Evolutionary conservation across 2,113 vertebrate genomes (phyloP).

Genomic region (Sinocyclocheilus grahami): DNA sequence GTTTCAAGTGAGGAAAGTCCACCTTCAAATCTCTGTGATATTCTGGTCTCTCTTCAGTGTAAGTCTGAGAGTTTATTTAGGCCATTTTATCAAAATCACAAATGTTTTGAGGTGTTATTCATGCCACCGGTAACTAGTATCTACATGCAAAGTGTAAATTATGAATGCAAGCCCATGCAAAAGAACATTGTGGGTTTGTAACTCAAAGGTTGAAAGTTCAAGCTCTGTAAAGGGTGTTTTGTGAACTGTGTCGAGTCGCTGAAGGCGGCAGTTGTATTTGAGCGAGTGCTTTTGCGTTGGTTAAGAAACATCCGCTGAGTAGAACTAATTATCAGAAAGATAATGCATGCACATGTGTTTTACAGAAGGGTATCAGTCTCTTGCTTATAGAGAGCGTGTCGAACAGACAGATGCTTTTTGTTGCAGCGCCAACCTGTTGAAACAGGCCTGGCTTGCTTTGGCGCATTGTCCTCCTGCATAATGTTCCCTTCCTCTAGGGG

Average conservation of each 20-base stretch:
- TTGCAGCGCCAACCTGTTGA: slow-evolving; percentile 70
- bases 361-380: slow-evolving; percentile 17
- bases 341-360: slow-evolving; percentile 15
- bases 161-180: not conserved
- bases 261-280: not conserved
- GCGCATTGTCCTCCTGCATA: slow-evolving; percentile 68
- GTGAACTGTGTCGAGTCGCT: not conserved
- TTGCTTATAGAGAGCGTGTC: slow-evolving; percentile 51
- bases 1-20: not conserved
- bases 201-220: not conserved
- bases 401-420: slow-evolving; percentile 71
- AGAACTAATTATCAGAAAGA: not conserved
- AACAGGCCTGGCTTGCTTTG: slow-evolving; percentile 70
- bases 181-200: not conserved
- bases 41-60: not conserved
- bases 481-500: slow-evolving; percentile 66
- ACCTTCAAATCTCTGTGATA: not conserved
- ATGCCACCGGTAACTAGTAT: slow-evolving; percentile 18
- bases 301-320: not conserved
- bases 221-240: too few relatives aligned
- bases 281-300: not conserved
- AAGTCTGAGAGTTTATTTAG: not conserved
- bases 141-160: slow-evolving; percentile 15
- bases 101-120: slow-evolving; percentile 9
- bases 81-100: not conserved